Evolutionary conservation across 1,140 invertebrate genomes (phyloP), one percentile per base, ranked within the genome.

Genomic region (Neelides sp.): DNA sequence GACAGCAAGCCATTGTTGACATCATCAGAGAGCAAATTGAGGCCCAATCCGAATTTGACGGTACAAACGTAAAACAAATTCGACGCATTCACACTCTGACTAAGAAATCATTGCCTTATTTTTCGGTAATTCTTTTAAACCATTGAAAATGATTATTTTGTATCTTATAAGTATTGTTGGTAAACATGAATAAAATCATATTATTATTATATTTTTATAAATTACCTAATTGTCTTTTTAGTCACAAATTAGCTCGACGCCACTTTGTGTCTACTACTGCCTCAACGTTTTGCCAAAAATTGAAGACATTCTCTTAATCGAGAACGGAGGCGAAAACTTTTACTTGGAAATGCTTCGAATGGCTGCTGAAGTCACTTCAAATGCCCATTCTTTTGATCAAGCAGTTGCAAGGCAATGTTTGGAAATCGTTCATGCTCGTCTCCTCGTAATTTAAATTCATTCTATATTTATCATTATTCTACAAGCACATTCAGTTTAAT

Each of bases 231-330:
- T 62, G 66, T 59, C 52, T 64, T 75, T 75, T 42, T 69, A 92
- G 85, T 76, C 82, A 51, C 85, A 87, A 69, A 80, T 91, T 10
- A 80, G 86, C 66, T 91, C 90, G 1, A 84, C 80, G 23, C 77
- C 78, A 60, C 94, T 91, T 71, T 78, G 94, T 10, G 74, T 75
- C 4, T 91, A 90, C 62, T 82, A 92, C 62, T 90, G 86, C 70
- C 77, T 85, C 36, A 76, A 88, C 75, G 78, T 94, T 28, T 65
- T 94, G 46, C 79, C 83, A 13, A 68, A 72, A 46, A 64, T 82
- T 17, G 65, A 68, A 68, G 59, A 63, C 39, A 60, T 45, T 52
- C 63, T 23, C 34, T 50, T 37, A 41, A 50, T 35, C 39, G 39
- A 48, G 53, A 72, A 76, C 27, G 78, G 80, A 62, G 78, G 77